Conservation (phyloP, 2,888 invertebrate species). For the Eugnorisma glareosa region DNA sequence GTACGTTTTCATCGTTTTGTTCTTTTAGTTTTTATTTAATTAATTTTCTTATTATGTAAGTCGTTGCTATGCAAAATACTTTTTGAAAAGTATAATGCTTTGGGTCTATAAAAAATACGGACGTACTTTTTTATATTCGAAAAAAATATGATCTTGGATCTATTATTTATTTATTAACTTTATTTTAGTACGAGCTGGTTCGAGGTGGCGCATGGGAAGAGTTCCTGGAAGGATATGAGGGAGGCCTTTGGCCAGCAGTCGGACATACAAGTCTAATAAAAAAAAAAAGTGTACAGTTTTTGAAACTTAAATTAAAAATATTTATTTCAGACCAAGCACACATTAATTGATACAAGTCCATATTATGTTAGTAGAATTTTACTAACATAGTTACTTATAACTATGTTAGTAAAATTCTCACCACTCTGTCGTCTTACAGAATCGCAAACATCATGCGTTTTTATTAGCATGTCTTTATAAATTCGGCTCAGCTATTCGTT, state of each 20-base stretch:
- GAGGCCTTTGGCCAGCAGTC: too few species aligned
- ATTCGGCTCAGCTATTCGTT: neutral
- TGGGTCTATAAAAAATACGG: neutral
- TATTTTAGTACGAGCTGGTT: too few species aligned
- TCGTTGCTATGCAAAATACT: neutral
- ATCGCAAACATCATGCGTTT: neutral
- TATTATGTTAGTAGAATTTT: too few species aligned
- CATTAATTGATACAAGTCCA: too few species aligned
- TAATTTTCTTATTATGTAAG: neutral
- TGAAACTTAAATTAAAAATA: too few species aligned
- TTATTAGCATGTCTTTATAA: neutral
- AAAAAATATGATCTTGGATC: neutral
- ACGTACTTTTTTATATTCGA: neutral
- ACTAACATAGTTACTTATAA: too few species aligned
- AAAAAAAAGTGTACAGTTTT: too few species aligned
- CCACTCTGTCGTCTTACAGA: neutral
- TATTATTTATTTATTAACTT: neutral
- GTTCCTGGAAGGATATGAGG: too few species aligned
- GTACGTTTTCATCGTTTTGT: constrained; percentile 6
- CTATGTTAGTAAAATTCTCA: too few species aligned
- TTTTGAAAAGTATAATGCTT: neutral
- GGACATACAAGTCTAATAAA: too few species aligned
- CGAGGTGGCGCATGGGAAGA: too few species aligned
- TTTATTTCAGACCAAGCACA: too few species aligned
- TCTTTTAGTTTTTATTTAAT: neutral